These are phyloP conservation scores for Neria commutata DNA, from an alignment of 2,888 invertebrate species.

Conservation along the genomic window DNA sequence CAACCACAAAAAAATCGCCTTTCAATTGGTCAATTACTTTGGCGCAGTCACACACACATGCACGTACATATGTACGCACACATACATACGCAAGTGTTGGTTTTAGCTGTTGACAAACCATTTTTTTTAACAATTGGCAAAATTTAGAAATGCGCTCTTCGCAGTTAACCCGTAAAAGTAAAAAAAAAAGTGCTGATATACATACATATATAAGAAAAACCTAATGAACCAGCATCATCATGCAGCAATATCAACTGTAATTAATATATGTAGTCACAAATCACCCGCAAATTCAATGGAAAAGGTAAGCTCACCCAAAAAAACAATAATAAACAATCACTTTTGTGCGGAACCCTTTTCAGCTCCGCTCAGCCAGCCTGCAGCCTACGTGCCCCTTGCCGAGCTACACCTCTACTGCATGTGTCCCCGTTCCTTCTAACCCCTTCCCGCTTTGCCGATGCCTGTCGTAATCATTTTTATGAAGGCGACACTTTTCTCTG, in stretches of 20 bases:
- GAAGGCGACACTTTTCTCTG: constrained; percentile 17
- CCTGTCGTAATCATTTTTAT: not conserved
- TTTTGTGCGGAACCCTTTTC: constrained; percentile 1
- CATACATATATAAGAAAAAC: not conserved
- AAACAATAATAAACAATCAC: not conserved
- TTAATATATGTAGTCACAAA: not conserved
- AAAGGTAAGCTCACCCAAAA: constrained; percentile 17
- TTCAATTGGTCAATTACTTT: constrained; percentile 28
- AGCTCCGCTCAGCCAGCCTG: not conserved
- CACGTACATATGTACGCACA: constrained; percentile 4
- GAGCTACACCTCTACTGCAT: no score
- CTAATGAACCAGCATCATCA: not conserved
- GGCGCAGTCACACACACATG: constrained; percentile 10
- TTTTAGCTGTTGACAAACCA: not conserved
- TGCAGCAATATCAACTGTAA: not conserved
- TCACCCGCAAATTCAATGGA: constrained; percentile 3
- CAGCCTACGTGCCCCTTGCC: not conserved
- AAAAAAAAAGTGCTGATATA: not conserved
- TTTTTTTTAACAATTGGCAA: not conserved
- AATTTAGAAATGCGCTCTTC: no score
- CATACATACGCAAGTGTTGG: not conserved
- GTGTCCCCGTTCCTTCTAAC: no score
- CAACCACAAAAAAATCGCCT: constrained; percentile 14
- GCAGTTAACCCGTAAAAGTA: no score
- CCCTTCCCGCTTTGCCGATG: not conserved